These are phyloP conservation scores for Phymatocera aterrima DNA, from an alignment of 2,888 invertebrate genomes.

Conservation along the genomic window DNA sequence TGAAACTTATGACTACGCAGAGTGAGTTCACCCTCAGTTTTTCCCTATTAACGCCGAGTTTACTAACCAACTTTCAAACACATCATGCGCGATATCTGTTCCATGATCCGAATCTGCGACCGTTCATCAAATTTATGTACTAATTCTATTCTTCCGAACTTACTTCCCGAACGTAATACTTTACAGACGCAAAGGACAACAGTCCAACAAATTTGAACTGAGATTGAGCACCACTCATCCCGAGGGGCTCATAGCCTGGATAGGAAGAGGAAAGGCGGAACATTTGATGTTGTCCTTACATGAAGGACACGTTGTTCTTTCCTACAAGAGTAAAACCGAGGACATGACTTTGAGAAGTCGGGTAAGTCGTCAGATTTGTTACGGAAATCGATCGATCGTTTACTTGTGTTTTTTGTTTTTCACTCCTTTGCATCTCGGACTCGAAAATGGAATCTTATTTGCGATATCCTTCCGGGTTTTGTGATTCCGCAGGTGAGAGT, in stretches of 20 bases:
- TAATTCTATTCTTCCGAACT: neutral
- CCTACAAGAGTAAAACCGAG: conserved; percentile 68
- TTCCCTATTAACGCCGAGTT: neutral
- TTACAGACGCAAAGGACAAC: conserved; percentile 69
- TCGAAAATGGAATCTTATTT: neutral
- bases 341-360: conserved; percentile 68
- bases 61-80: neutral
- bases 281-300: conserved; percentile 68
- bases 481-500: conserved; percentile 64
- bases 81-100: neutral
- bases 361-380: conserved; percentile 57
- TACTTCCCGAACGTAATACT: conserved; percentile 24
- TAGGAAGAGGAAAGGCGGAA: conserved; percentile 70
- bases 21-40: conserved; percentile 64
- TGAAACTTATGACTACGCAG: conserved; percentile 70
- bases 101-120: neutral
- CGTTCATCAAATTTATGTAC: neutral
- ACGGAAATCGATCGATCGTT: neutral
- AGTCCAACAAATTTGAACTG: conserved; percentile 72
- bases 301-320: conserved; percentile 69
- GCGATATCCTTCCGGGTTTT: neutral
- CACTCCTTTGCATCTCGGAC: neutral
- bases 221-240: conserved; percentile 68
- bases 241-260: conserved; percentile 72
- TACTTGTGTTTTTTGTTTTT: neutral